Conservation (phyloP, 2,888 invertebrate genomes). For the Cataglyphis altisquamis region DNA sequence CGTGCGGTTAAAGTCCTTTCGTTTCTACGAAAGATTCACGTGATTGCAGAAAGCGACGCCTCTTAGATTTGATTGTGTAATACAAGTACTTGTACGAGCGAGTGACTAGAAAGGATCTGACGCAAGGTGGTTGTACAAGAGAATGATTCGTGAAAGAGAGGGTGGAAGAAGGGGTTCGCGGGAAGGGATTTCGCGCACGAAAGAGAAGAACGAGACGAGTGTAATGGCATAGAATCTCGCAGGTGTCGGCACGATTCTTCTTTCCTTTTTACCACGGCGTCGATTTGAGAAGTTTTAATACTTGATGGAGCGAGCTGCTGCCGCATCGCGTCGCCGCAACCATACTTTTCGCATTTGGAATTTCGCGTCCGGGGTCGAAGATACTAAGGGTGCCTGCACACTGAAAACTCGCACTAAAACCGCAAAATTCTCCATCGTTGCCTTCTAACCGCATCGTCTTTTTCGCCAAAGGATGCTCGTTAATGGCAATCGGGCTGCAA, state of each 20-base stretch:
- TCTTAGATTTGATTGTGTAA: constrained; percentile 74
- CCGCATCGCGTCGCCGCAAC: constrained; percentile 48
- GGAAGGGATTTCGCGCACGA: constrained; percentile 29
- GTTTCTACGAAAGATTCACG: constrained; percentile 66
- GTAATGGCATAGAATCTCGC: constrained; percentile 76
- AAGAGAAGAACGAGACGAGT: constrained; percentile 54
- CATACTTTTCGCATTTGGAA: constrained; percentile 60
- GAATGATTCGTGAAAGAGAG: constrained; percentile 29
- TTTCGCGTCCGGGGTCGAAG: constrained; percentile 17
- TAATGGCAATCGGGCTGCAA: constrained; percentile 2
- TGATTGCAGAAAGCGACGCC: constrained; percentile 65
- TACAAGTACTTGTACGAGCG: constrained; percentile 57
- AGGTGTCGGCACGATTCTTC: constrained; percentile 75
- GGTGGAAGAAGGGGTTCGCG: background rate
- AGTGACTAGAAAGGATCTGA: constrained; percentile 45
- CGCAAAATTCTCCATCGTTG: background rate
- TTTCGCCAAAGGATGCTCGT: constrained; percentile 8
- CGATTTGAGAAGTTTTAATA: constrained; percentile 83
- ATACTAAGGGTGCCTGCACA: constrained; percentile 24
- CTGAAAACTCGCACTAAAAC: constrained; percentile 13
- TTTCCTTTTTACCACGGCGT: constrained; percentile 73
- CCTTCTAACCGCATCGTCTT: constrained; percentile 13
- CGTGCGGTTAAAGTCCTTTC: constrained; percentile 63
- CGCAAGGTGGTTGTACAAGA: constrained; percentile 39
- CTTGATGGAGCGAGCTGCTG: constrained; percentile 74